Evolutionary conservation across 2,113 vertebrate genomes (phyloP).

Genomic region (Mus spicilegus): DNA sequence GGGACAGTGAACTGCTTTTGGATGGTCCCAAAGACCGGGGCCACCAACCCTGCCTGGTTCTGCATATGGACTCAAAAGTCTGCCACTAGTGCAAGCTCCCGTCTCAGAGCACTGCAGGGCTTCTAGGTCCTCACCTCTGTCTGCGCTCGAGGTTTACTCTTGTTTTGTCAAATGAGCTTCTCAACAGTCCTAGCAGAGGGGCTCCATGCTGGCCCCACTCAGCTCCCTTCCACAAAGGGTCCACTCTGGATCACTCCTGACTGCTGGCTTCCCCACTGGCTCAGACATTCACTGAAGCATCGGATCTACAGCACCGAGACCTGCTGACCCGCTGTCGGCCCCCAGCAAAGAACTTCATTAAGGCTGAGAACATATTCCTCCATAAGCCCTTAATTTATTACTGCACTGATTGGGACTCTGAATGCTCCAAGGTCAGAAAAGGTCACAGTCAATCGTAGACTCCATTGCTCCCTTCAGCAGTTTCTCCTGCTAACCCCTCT

Average conservation of each 20-base stretch:
- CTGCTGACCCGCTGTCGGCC: conserved; percentile 74
- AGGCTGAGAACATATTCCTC: conserved; percentile 79
- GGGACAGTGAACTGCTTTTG: not conserved
- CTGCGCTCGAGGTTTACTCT: conserved; percentile 43
- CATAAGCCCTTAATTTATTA: conserved; percentile 83
- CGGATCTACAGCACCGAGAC: conserved; percentile 55
- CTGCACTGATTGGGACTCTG: conserved; percentile 73
- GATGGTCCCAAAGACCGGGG: not conserved
- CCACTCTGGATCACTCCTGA: conserved; percentile 24
- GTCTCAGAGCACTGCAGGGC: not conserved
- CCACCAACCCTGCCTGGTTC: not conserved
- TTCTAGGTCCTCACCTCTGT: not conserved
- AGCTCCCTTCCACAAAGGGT: not conserved
- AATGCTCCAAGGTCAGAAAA: conserved; percentile 80
- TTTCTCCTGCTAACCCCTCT: conserved; percentile 50
- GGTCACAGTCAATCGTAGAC: conserved; percentile 54
- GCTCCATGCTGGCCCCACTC: not conserved
- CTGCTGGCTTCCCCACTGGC: conserved; percentile 23
- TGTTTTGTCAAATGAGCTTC: not conserved
- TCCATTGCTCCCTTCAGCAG: conserved; percentile 64
- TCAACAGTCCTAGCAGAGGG: not conserved
- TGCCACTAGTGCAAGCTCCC: not conserved
- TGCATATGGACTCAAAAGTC: not conserved
- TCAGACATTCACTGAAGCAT: conserved; percentile 10
- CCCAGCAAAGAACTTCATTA: conserved; percentile 84